Evolutionary conservation across 2,113 vertebrate species (phyloP).

Genomic region (Coryphaenoides rupestris): DNA sequence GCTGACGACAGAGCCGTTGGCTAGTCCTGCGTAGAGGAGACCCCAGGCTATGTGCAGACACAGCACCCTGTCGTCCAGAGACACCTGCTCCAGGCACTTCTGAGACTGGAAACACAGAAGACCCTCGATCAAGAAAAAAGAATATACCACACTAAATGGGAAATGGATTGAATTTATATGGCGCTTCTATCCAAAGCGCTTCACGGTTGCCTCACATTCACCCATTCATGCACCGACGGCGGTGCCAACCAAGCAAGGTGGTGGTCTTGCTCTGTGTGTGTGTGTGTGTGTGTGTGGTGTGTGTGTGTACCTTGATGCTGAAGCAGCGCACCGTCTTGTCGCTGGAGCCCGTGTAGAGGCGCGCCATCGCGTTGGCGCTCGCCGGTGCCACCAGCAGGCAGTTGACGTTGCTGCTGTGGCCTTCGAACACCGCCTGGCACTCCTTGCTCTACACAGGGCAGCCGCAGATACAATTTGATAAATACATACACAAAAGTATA

Average conservation of each 20-base stretch:
- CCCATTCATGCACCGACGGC: not conserved
- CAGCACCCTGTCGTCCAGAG: constrained; percentile 83
- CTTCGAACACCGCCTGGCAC: constrained; percentile 83
- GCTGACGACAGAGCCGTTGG: constrained; percentile 85
- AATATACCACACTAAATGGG: not conserved
- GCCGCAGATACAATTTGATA: not conserved
- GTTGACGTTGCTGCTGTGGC: constrained; percentile 90
- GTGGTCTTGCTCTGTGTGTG: too few species aligned
- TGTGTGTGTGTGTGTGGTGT: not conserved
- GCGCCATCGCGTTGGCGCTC: constrained; percentile 66
- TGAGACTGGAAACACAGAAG: constrained; percentile 66
- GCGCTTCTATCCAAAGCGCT: too few species aligned
- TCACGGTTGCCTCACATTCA: too few species aligned
- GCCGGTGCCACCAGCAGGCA: constrained; percentile 86
- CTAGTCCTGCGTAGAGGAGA: constrained; percentile 86
- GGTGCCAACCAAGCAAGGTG: too few species aligned
- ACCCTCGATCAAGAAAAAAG: not conserved
- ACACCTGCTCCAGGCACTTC: constrained; percentile 77
- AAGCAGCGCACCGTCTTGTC: constrained; percentile 90
- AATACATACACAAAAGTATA: too few species aligned
- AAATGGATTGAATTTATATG: too few species aligned
- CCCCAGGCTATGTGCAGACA: constrained; percentile 90
- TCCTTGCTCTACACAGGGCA: constrained; percentile 78
- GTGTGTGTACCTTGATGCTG: constrained; percentile 79
- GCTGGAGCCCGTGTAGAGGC: constrained; percentile 90